Evolutionary conservation across 1,140 invertebrate species (phyloP).

Genomic region (Scaptomyza graminum): DNA sequence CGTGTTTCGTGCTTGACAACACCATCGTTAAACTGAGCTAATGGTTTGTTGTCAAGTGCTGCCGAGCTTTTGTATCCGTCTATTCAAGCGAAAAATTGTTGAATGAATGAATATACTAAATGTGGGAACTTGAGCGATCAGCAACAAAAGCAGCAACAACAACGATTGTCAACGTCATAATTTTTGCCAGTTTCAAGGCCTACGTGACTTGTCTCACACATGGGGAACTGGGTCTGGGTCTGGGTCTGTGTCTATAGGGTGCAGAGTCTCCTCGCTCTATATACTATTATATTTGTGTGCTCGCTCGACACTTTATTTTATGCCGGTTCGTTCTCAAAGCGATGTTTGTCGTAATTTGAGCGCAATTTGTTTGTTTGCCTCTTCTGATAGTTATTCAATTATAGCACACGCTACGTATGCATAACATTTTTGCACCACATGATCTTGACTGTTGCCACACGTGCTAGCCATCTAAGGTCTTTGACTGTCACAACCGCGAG

Average conservation of each 20-base stretch:
- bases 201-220: conserved; percentile 80
- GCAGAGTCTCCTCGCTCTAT: conserved; percentile 29
- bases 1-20: too few species aligned
- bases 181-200: conserved; percentile 72
- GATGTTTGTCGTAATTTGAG: conserved; percentile 49
- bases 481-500: conserved; percentile 19
- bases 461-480: conserved; percentile 49
- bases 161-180: conserved; percentile 57
- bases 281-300: not conserved
- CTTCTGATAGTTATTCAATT: conserved; percentile 36
- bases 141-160: conserved; percentile 28
- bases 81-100: conserved; percentile 74
- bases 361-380: conserved; percentile 30
- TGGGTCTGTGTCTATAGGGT: conserved; percentile 26
- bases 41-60: conserved; percentile 44
- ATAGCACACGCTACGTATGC: conserved; percentile 22
- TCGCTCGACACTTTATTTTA: conserved; percentile 5
- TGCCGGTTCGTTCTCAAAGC: not conserved
- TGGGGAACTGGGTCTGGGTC: conserved; percentile 47
- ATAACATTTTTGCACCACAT: conserved; percentile 39
- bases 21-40: not conserved
- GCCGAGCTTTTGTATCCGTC: conserved; percentile 40
- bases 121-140: conserved; percentile 46
- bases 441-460: conserved; percentile 52
- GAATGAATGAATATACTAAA: conserved; percentile 48